phyloP scores from a whole-genome alignment of 2,113 vertebrate species.

The Halcyon malimbica region DNA sequence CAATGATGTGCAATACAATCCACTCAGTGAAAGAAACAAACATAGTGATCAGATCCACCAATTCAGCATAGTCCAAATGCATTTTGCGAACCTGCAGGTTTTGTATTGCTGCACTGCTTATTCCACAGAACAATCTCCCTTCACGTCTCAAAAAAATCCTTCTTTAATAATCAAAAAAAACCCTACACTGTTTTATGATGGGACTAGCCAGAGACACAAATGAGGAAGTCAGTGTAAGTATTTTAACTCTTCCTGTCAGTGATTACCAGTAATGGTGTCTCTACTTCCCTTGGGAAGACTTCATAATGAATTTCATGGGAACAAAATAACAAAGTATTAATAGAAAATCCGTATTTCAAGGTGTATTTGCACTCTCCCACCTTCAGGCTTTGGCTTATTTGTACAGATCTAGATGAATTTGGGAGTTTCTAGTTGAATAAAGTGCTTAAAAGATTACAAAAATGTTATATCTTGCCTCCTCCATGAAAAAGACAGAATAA shows the following conservation, averaged over 20 bases:
- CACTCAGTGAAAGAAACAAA: not conserved
- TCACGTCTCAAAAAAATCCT: rapidly evolving
- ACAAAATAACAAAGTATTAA: not conserved
- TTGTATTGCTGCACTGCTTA: not conserved
- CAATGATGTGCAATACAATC: not conserved
- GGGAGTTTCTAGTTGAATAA: not conserved
- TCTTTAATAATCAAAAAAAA: not conserved
- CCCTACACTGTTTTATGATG: not conserved
- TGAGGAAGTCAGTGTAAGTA: not conserved
- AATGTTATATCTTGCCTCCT: not conserved
- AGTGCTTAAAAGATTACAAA: not conserved
- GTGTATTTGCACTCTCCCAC: not conserved
- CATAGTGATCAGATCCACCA: not conserved
- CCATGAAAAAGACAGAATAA: not conserved
- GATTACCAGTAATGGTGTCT: not conserved
- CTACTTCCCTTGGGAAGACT: not conserved
- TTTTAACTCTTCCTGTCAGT: not conserved
- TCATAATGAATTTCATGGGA: not conserved
- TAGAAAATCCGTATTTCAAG: not conserved
- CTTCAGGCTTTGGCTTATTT: not conserved
- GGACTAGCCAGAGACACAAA: not conserved
- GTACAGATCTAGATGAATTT: not conserved
- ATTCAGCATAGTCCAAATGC: not conserved
- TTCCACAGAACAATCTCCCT: not conserved
- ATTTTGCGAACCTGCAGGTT: not conserved